Base-by-base conservation (phyloP, 2,113 vertebrate species). In the Callocephalon fimbriatum region DNA sequence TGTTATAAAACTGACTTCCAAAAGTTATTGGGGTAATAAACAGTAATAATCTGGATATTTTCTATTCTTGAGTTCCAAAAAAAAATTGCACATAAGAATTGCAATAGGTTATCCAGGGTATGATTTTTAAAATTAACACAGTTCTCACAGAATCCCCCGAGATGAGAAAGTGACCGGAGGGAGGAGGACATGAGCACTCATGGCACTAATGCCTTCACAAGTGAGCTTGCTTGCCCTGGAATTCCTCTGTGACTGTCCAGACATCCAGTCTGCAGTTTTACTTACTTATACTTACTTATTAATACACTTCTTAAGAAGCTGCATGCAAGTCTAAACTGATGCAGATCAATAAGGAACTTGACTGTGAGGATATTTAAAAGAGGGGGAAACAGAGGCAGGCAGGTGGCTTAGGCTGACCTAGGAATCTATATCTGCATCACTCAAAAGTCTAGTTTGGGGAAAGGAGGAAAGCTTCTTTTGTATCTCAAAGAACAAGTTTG, bases 11-110 rank as follows among this genome's bases (percentile, higher is more conserved):
- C 65, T 45, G 77, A 85, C 51, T 85, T 94, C 84, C 53, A 78
- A 68, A 85, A 95, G 62, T 87, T 89, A 95, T 51, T 93, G 84
- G 23, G 44, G 68, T 82, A 95, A 85, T 96, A 96, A 96, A 96
- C 87, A 51, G 80, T 85, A 95, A 89, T 87, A 93, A 94, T 56
- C 38, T 2, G 7, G 48, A 56, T 85, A 56, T 51, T 95, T 91
- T 87, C 7, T 87, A 29, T 65, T 72, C 47, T 21, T 51, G 65
- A 37, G 10, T 82, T 89, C 51, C 14, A 68, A 77, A 89, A 85
- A 66, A 51, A 78, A 94, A 48, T 25, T 56, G 10, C 2, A 1
- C 3, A 0, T 38, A 51, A 70, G 65, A 68, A 44, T 32, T 85
- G 72, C 21, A 68, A 42, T 31, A 56, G 15, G 9, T 65, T 85